Percentiles rank a stretch among this genome's conserved stretches.
Evolutionary conservation across 2,797 vertebrate species (phyloP).

Genomic region (Microctenopoma steveboyesi): DNA sequence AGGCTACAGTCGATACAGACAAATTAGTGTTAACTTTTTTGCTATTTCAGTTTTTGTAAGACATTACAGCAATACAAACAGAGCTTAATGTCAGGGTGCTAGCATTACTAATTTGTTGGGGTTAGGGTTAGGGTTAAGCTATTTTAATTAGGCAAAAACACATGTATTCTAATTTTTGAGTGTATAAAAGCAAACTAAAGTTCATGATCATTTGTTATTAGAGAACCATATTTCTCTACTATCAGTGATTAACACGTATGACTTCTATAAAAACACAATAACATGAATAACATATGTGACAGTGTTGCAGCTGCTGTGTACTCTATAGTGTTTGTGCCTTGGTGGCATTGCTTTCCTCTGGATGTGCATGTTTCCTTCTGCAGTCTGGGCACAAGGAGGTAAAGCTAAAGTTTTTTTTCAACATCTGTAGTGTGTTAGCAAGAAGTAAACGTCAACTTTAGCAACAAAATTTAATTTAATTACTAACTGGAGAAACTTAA

Average conservation of each 20-base stretch:
- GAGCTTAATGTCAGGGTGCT: background rate
- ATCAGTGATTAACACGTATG: background rate
- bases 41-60: slow-evolving; percentile 6
- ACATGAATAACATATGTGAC: background rate
- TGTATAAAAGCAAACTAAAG: background rate
- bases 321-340: background rate
- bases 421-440: no score
- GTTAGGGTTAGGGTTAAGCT: no score
- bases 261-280: background rate
- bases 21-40: slow-evolving; percentile 27
- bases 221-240: background rate
- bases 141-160: slow-evolving; percentile 5
- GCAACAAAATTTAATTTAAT: background rate
- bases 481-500: background rate
- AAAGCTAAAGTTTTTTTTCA: slow-evolving; percentile 2
- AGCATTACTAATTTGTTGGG: slow-evolving; percentile 11
- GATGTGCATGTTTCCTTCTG: background rate
- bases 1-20: slow-evolving; percentile 40
- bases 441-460: no score
- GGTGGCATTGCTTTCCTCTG: background rate
- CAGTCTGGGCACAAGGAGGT: slow-evolving; percentile 1
- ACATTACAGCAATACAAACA: background rate
- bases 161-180: background rate
- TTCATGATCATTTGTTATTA: background rate
- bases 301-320: background rate